A percentile compares a stretch with the other conserved stretches of the same genome.
These are phyloP conservation scores for Ciconia boyciana DNA, from an alignment of 2,113 vertebrate genomes.

Conservation along the genomic window DNA sequence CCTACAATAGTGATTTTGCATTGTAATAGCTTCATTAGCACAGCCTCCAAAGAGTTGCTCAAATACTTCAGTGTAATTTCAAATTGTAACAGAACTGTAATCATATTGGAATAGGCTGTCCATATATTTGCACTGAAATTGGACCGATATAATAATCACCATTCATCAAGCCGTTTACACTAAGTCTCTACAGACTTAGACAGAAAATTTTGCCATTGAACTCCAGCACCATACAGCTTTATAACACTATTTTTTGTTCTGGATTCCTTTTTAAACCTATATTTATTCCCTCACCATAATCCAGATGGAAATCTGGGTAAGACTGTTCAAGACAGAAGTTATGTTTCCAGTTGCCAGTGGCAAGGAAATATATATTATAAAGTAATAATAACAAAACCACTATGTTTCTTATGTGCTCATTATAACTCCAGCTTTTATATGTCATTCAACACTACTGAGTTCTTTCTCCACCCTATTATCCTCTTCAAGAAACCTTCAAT, in stretches of 20 bases:
- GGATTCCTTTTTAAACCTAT: background rate
- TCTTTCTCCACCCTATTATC: background rate
- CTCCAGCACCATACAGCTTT: background rate
- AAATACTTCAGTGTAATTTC: background rate
- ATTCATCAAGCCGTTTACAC: background rate
- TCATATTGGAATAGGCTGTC: background rate
- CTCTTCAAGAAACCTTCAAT: background rate
- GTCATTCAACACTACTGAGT: background rate
- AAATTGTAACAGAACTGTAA: background rate
- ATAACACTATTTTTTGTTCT: background rate
- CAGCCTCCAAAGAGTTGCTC: background rate
- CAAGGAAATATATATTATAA: background rate
- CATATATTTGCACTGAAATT: slow-evolving; percentile 19
- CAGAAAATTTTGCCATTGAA: background rate
- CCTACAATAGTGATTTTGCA: slow-evolving; percentile 7
- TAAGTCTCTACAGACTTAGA: background rate
- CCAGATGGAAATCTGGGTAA: background rate
- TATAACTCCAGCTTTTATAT: background rate
- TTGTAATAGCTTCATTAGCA: slow-evolving; percentile 18
- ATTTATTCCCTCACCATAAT: background rate
- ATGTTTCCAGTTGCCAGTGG: background rate
- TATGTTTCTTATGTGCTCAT: background rate
- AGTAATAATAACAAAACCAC: background rate
- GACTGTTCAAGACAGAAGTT: background rate
- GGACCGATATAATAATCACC: background rate